Evolutionary conservation across 92 coral and sea anemone species (phyloP).

Genomic region (Galaxea fascicularis): DNA sequence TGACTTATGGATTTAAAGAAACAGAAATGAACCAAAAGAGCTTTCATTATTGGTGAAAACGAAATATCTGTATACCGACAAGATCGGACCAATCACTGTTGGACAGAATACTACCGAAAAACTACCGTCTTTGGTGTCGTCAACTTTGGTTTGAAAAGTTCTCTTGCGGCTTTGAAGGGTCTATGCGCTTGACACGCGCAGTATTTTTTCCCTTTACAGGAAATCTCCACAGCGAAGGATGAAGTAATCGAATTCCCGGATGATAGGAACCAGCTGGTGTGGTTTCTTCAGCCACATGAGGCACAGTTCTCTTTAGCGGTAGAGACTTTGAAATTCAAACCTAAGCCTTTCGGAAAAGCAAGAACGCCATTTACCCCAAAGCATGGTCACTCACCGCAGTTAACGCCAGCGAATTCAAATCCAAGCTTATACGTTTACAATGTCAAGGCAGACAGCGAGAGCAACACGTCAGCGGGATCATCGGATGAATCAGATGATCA

Average conservation of each 20-base stretch:
- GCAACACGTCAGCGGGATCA: constrained; percentile 7
- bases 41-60: too few species aligned
- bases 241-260: constrained; percentile 74
- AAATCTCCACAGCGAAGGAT: constrained; percentile 72
- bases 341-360: constrained; percentile 59
- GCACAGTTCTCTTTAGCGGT: constrained; percentile 81
- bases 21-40: too few species aligned
- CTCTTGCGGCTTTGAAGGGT: too few species aligned
- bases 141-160: too few species aligned
- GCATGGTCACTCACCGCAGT: constrained; percentile 43
- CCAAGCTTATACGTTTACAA: constrained; percentile 12
- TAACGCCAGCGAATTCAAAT: constrained; percentile 21
- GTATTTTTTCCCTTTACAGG: constrained; percentile 32
- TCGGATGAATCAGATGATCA: constrained; percentile 25
- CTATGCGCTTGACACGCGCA: too few species aligned
- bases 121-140: too few species aligned
- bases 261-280: constrained; percentile 64
- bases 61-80: too few species aligned
- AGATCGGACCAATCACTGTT: too few species aligned
- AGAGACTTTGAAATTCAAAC: constrained; percentile 72
- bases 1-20: too few species aligned
- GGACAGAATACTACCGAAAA: too few species aligned
- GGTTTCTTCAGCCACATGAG: constrained; percentile 84
- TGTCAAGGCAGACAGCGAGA: neutral
- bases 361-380: constrained; percentile 44